Evolutionary conservation across 2,888 invertebrate species (phyloP), one percentile per base, ranked within the genome.

Genomic region (Drosophila dives): DNA sequence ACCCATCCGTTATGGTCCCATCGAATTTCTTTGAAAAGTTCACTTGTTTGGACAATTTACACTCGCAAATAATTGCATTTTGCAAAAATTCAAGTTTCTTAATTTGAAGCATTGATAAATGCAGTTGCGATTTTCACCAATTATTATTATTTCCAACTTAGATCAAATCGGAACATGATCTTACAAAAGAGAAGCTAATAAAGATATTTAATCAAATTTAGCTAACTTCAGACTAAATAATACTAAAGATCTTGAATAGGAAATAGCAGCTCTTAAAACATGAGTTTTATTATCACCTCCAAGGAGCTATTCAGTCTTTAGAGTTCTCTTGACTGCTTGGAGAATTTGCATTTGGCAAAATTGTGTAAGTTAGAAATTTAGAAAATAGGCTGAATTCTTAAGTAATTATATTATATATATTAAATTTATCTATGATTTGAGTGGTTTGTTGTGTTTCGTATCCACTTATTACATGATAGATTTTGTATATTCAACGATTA

Each of bases 351-450:
- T 1, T 12, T 20, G 11, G 42, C 12, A 20, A 20, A 45, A 26
- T 26, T 2, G 2, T 26, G 26, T 26, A 26, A 26, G 4, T 26
- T 26, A 0, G 5, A 26, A 26, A 26, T 26, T 4, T 4, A 29
- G 29, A 1, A 23, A 45, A 2, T 45, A 7, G 2, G 15, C 15
- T 36, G 15, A 15, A 36, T 36, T 36, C 36, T 15, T 15, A 36
- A 36, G 36, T 36, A 0, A 45, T 7, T 20, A 29, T 29, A 5
- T 5, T 29, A 29, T 29, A 29, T 23, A 3, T 6, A 5, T 17
- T 10, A 10, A 64, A 64, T 48, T 33, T 50, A 64, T 50, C 50
- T 20, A 50, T 50, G 64, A 49, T 49, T 64, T 26, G 40, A 64
- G 29, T 45, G n/a, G n/a, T 10, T 34, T 36, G n/a, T 53, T 36